These are phyloP conservation scores for Eclectus roratus DNA, from an alignment of 2,113 vertebrate species.

Conservation along the genomic window DNA sequence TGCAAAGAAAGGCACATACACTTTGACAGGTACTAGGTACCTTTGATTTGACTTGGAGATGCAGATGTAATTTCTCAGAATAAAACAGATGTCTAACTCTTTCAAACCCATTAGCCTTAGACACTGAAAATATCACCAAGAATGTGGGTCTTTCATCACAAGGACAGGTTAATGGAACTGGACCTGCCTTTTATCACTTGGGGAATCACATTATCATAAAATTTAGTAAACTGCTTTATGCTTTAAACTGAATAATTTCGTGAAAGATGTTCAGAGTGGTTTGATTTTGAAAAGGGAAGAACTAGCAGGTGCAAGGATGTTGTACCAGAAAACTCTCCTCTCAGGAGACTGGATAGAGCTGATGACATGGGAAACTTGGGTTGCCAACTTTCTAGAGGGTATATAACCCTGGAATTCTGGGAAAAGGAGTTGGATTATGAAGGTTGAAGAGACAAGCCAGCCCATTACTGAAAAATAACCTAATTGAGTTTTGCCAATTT, in stretches of 20 bases:
- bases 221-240: background rate
- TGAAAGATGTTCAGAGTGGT: background rate
- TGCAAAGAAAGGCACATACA: background rate
- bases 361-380: constrained; percentile 48
- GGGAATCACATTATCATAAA: background rate
- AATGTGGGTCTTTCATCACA: background rate
- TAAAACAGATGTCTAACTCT: background rate
- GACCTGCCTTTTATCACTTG: background rate
- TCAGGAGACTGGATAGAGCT: background rate
- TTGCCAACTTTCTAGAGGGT: constrained; percentile 25
- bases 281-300: background rate
- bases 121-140: background rate
- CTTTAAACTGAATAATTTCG: background rate
- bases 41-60: background rate
- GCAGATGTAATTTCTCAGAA: background rate
- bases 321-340: background rate
- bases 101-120: background rate
- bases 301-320: constrained; percentile 38
- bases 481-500: background rate
- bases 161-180: background rate
- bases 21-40: background rate
- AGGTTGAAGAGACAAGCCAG: background rate
- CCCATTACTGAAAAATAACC: background rate
- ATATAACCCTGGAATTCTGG: background rate
- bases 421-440: background rate